A percentile compares a stretch with the other conserved stretches of the same genome.
These are phyloP conservation scores for Epistrophe eligans DNA, from an alignment of 2,888 invertebrate species.

Conservation along the genomic window DNA sequence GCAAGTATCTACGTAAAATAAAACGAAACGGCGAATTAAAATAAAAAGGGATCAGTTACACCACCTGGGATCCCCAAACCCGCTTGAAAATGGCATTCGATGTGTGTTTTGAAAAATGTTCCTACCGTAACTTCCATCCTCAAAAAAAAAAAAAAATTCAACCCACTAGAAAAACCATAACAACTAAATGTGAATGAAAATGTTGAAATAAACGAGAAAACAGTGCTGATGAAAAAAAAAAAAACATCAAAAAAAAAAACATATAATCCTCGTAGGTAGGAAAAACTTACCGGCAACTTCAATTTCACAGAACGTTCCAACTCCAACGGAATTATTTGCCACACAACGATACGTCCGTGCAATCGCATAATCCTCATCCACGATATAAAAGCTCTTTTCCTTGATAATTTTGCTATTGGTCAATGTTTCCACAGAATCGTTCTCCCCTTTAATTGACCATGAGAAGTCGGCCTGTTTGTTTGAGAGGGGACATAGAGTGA, in stretches of 20 bases:
- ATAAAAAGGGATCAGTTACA: slow-evolving; percentile 4
- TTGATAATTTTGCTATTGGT: slow-evolving; percentile 82
- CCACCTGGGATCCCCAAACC: slow-evolving; percentile 17
- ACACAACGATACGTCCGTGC: slow-evolving; percentile 92
- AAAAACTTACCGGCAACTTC: slow-evolving; percentile 87
- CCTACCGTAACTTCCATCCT: background rate
- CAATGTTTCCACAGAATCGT: slow-evolving; percentile 88
- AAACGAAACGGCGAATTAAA: slow-evolving; percentile 21
- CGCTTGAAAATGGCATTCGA: slow-evolving; percentile 30
- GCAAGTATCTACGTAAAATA: slow-evolving; percentile 11
- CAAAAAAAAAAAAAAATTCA: background rate
- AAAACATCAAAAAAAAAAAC: slow-evolving; percentile 1
- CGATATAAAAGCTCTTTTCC: slow-evolving; percentile 85
- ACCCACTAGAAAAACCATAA: slow-evolving; percentile 38
- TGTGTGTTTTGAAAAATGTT: background rate
- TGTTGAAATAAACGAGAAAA: slow-evolving; percentile 52
- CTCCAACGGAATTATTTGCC: slow-evolving; percentile 93
- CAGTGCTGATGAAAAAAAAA: slow-evolving; percentile 36
- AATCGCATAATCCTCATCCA: slow-evolving; percentile 86
- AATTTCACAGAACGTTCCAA: slow-evolving; percentile 87
- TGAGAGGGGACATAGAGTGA: background rate
- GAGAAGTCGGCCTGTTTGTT: slow-evolving; percentile 87
- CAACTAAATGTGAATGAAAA: slow-evolving; percentile 63
- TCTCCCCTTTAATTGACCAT: slow-evolving; percentile 94
- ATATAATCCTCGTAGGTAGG: slow-evolving; percentile 20